Conservation (phyloP, 2,888 invertebrate species). For the Mechanitis messenoides region DNA sequence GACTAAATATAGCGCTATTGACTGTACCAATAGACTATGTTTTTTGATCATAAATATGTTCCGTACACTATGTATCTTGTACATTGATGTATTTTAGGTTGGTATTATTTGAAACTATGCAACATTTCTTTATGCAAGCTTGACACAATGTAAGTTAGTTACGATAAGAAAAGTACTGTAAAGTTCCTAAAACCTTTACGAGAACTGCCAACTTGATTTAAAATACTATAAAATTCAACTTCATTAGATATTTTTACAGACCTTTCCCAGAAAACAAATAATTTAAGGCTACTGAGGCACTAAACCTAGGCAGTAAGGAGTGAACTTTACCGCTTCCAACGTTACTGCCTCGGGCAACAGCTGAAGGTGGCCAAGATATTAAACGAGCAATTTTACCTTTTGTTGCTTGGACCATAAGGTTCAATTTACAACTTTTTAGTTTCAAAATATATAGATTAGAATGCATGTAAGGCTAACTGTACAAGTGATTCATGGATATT, state of each 20-base stretch:
- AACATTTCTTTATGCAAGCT: no score
- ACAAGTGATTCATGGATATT: conserved; percentile 29
- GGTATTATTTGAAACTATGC: no score
- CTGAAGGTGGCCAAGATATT: conserved; percentile 17
- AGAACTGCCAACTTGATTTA: conserved; percentile 8
- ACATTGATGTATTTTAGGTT: no score
- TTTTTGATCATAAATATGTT: no score
- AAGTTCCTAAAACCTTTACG: background rate
- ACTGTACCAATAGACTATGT: no score
- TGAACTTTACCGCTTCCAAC: conserved; percentile 30
- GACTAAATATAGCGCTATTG: no score
- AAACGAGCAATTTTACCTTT: conserved; percentile 9
- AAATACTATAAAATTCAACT: conserved; percentile 16
- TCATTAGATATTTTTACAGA: conserved; percentile 24
- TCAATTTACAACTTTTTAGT: conserved; percentile 6
- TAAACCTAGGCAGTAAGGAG: conserved; percentile 31
- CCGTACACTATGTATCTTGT: no score
- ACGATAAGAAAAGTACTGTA: conserved; percentile 9
- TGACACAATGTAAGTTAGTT: conserved; percentile 8
- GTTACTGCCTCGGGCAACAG: conserved; percentile 21
- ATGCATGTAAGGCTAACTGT: conserved; percentile 24
- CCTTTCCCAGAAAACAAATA: conserved; percentile 21
- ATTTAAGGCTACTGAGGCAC: conserved; percentile 22
- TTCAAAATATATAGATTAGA: conserved; percentile 22
- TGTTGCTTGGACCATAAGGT: background rate